Base-by-base conservation (phyloP, 2,113 vertebrate genomes). In the Anser cygnoides region DNA sequence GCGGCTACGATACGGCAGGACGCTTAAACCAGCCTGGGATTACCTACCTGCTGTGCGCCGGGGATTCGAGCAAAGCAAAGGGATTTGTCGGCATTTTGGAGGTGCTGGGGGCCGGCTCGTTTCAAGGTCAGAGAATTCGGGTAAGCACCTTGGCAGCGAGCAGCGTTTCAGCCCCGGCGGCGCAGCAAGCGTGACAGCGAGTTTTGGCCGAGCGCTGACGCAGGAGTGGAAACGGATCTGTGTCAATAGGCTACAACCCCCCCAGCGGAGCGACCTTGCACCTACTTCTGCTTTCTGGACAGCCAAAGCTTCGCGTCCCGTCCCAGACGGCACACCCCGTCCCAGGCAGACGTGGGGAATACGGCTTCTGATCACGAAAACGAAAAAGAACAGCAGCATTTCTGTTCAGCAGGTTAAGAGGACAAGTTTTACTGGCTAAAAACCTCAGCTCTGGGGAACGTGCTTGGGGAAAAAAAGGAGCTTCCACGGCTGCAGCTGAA, bases 321-420 rank as follows among this genome's bases (percentile, higher is more conserved):
- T 2, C 22, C 4, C 1, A 17, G 61, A 22, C 61, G 39, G 61
- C 61, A 7, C 7, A 25, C 61, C 35, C 37, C 6, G 23, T 7
- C 85, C 8, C 1, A 43, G 11, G 25, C 0, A 17, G 68, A 6
- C 0, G 0, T 0, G 46, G 26, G 20, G 63, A 20, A 49, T 1
- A 2, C 29, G 19, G 59, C 6, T 37, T 19, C 46, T 46, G 66
- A 19, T 3, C 0, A 4, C 3, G 59, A 21, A 21, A 10, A 15
- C 1, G 44, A 33, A 25, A 22, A 19, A 16, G 19, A 16, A 25
- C 2, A 1, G 21, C 5, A 10, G 44, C 8, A 0, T 7, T 39
- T 57, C 39, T 50, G 37, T 23, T 13, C 31, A 9, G 66, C 18
- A 5, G 63, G 37, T 50, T 13, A 17, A n/a, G 29, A 49, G 58